These are phyloP conservation scores for Hypotaenidia philippensis DNA, from an alignment of 2,797 vertebrate species.

Conservation along the genomic window DNA sequence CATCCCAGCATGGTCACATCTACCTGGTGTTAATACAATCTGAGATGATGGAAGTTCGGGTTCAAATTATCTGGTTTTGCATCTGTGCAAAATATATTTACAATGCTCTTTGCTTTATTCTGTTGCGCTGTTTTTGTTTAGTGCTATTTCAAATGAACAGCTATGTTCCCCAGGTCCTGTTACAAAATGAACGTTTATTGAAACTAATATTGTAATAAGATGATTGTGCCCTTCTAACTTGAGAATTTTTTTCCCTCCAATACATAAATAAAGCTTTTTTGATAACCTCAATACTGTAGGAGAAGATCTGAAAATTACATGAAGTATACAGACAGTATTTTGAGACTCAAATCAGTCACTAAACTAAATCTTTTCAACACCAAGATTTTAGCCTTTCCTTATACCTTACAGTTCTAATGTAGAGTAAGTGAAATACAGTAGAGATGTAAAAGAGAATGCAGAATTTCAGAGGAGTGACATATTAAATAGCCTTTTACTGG, in stretches of 20 bases:
- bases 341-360: neutral
- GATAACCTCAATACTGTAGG: neutral
- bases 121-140: neutral
- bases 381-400: neutral
- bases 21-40: neutral
- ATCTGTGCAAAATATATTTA: neutral
- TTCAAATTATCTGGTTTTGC: neutral
- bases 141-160: accelerated
- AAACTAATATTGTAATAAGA: neutral
- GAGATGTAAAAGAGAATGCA: neutral
- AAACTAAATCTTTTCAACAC: neutral
- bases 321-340: neutral
- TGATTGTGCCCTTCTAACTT: neutral
- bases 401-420: neutral
- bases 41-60: neutral
- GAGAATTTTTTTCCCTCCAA: neutral
- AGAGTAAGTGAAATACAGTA: neutral
- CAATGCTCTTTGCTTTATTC: neutral
- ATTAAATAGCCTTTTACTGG: constrained; percentile 14
- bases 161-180: neutral
- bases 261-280: neutral
- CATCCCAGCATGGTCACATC: neutral
- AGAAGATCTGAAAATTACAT: neutral
- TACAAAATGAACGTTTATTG: neutral
- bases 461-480: neutral